Evolutionary conservation across 1,140 invertebrate species (phyloP), one percentile per base, ranked within the genome.

Genomic region (Propsilocerus akamusi): DNA sequence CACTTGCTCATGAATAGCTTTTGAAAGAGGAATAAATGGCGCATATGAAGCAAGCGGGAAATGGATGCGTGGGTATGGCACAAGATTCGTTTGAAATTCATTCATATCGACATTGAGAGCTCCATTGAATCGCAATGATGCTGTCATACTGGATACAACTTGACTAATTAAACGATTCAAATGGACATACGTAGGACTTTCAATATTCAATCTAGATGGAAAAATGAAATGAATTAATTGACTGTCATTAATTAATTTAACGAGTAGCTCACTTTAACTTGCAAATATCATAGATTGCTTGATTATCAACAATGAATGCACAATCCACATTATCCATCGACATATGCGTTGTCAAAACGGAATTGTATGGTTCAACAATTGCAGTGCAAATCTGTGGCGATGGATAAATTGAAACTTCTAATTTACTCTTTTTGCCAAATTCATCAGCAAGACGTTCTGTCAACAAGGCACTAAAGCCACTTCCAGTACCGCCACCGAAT

Each of bases 401-500:
- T 17, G 83, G 83, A 64, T 86, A 86, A 48, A 86, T 75, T 23
- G 78, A 74, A 56, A 86, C 84, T 59, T 86, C 78, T 30, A 86
- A 64, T 70, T 83, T 83, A 51, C 76, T 77, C 61, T 83, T 84
- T 60, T 83, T 83, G 22, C 77, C 75, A 62, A 78, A 85, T 26
- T 85, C 81, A 2, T 82, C 74, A 1, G 76, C 78, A 0, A 89
- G 64, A 46, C 76, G 71, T 63, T 88, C 80, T 79, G 88, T 86
- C 5, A 89, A 66, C 6, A 86, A 64, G 4, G 83, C 81, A 3
- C 81, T 77, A 58, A 89, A 86, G 1, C 86, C 86, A 6, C 81
- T 86, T 2, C 83, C 83, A 26, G 83, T 88, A 28, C 84, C 84
- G 22, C 84, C 85, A 25, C 85, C 85, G 57, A 86, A 86, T 28